Evolutionary conservation across 2,113 vertebrate genomes (phyloP).

Genomic region (Collichthys lucidus): DNA sequence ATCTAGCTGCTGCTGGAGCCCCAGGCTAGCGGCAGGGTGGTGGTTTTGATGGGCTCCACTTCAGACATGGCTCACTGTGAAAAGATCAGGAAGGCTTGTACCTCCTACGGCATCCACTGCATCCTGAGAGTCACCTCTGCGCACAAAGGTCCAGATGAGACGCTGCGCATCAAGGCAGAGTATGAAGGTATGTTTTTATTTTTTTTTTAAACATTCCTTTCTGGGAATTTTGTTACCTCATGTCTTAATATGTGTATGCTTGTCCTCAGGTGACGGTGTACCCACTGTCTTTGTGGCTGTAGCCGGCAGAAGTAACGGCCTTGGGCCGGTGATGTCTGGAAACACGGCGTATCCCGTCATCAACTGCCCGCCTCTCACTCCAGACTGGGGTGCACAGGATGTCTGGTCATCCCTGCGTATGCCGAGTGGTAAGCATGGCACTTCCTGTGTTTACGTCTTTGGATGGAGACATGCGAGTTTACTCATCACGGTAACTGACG

Average conservation of each 20-base stretch:
- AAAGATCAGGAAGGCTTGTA: conserved; percentile 92
- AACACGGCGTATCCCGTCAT: conserved; percentile 96
- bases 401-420: conserved; percentile 97
- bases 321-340: conserved; percentile 96
- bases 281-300: conserved; percentile 96
- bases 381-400: conserved; percentile 97
- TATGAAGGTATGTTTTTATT: conserved; percentile 91
- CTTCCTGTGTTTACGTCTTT: neutral
- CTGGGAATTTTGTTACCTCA: no score
- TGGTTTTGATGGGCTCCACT: conserved; percentile 95
- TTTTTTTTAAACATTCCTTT: neutral
- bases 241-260: neutral
- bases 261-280: conserved; percentile 89
- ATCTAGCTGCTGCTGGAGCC: conserved; percentile 89
- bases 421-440: conserved; percentile 89
- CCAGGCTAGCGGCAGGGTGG: conserved; percentile 88
- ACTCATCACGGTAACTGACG: neutral
- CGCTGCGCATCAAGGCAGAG: conserved; percentile 95
- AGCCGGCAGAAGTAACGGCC: conserved; percentile 96
- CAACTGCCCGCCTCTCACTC: conserved; percentile 94
- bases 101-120: conserved; percentile 89
- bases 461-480: no score
- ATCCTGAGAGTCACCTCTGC: conserved; percentile 93
- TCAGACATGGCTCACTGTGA: conserved; percentile 94
- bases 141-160: conserved; percentile 98